Evolutionary conservation across 2,888 invertebrate genomes (phyloP), one percentile per base, ranked within the genome.

Genomic region (Sympetrum striolatum): DNA sequence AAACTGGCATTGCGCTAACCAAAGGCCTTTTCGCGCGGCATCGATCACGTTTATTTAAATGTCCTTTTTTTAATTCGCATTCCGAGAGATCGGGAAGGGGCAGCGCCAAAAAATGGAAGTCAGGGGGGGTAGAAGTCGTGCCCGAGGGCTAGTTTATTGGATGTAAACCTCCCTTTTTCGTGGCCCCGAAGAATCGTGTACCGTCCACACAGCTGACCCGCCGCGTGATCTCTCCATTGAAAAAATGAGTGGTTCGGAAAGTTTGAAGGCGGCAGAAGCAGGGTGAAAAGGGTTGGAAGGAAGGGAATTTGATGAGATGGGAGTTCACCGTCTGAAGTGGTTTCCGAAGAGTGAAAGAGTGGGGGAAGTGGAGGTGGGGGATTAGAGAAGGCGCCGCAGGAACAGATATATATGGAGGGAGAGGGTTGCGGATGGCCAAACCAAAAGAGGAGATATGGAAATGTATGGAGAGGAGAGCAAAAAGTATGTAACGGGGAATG

Each of bases 321-420:
- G 35, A 86, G 86, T 86, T 86, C 58, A 22, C 60, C 60, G 86
- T 86, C 86, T 86, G 86, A 86, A 86, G 86, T 86, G 86, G 60
- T 86, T 35, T 86, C 37, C 58, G 60, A 86, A 53, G 82, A 53
- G 80, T 14, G 15, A 37, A 5, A 80, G 35, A 31, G 80, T 25
- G 14, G 31, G 82, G 82, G 64, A 22, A 8, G 81, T 22, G 8
- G 18, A n/a, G 53, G n/a, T n/a, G 81, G 15, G 14, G 25, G 15
- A 12, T 25, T n/a, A 48, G 53, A 22, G 31, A 1, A 22, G 39
- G 48, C 8, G 48, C 44, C 44, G 15, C 15, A 58, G 25, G 35
- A 31, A 2, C 31, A 15, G 58, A 58, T 58, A 81, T 8, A 22
- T 22, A 53, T n/a, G 53, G 5, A 5, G n/a, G n/a, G 25, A 82